Conservation (phyloP, 2,113 vertebrate genomes). For the Gymnocephalus cernua region DNA sequence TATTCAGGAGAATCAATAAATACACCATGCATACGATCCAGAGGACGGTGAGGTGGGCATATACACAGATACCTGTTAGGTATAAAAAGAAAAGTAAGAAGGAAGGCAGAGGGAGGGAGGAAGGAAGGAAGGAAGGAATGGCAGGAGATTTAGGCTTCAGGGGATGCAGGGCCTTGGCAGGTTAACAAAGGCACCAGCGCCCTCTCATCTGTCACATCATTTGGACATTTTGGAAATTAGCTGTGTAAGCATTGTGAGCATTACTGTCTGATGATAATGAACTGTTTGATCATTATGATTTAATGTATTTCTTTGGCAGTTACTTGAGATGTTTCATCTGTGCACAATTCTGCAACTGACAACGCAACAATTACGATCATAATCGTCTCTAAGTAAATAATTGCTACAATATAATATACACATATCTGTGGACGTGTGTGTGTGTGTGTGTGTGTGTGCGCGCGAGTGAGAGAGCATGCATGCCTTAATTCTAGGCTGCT, state of each 20-base stretch:
- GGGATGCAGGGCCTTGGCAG: conserved; percentile 70
- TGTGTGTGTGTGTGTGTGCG: conserved; percentile 11
- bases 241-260: conserved; percentile 19
- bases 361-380: conserved; percentile 22
- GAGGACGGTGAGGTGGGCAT: conserved; percentile 58
- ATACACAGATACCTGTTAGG: conserved; percentile 40
- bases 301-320: conserved; percentile 9
- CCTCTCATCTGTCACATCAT: conserved; percentile 46
- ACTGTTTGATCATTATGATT: conserved; percentile 42
- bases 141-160: conserved; percentile 55
- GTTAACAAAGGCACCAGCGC: conserved; percentile 66
- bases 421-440: not conserved
- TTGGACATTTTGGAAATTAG: conserved; percentile 47
- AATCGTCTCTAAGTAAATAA: conserved; percentile 5
- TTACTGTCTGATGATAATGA: conserved; percentile 30
- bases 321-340: conserved; percentile 17
- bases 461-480: conserved; percentile 32
- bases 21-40: conserved; percentile 69
- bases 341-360: conserved; percentile 29
- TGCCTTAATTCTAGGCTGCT: conserved; percentile 77
- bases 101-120: conserved; percentile 28
- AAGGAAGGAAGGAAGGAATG: conserved; percentile 61
- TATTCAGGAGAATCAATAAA: conserved; percentile 83
- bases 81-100: conserved; percentile 10
- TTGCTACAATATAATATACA: not conserved